Evolutionary conservation across 1,140 invertebrate species (phyloP).

Genomic region (Bombus haemorrhoidalis): DNA sequence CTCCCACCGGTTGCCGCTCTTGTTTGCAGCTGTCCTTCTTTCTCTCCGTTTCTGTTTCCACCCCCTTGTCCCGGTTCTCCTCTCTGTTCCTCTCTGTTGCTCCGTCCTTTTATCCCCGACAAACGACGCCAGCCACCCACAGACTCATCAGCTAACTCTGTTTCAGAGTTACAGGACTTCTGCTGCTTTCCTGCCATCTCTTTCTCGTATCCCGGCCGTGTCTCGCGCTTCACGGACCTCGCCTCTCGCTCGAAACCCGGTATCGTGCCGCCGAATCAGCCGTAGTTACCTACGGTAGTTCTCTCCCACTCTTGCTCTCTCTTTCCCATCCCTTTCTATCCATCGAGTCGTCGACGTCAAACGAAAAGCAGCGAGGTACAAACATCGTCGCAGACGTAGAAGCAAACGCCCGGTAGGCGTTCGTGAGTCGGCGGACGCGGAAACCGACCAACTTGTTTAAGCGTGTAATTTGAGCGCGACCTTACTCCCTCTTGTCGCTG

Average conservation of each 20-base stretch:
- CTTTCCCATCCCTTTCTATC: slow-evolving; percentile 33
- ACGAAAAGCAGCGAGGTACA: slow-evolving; percentile 76
- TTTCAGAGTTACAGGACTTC: slow-evolving; percentile 78
- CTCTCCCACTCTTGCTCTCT: not conserved
- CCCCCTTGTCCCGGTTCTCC: not conserved
- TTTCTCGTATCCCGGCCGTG: slow-evolving; percentile 46
- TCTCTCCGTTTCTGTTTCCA: slow-evolving; percentile 33
- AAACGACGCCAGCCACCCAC: slow-evolving; percentile 77
- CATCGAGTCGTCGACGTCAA: slow-evolving; percentile 71
- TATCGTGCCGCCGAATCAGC: slow-evolving; percentile 78
- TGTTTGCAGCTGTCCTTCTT: slow-evolving; percentile 22
- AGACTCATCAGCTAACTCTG: slow-evolving; percentile 82
- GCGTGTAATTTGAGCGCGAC: slow-evolving; percentile 50
- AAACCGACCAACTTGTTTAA: slow-evolving; percentile 63
- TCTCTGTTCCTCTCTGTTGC: slow-evolving; percentile 9
- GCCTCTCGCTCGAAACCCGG: slow-evolving; percentile 17
- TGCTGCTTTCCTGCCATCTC: slow-evolving; percentile 19
- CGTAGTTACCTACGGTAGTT: slow-evolving; percentile 78
- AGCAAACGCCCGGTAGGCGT: slow-evolving; percentile 30
- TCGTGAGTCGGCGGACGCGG: slow-evolving; percentile 10
- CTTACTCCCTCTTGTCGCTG: not conserved
- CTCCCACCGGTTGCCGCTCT: slow-evolving; percentile 26
- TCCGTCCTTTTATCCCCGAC: slow-evolving; percentile 66
- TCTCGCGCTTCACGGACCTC: slow-evolving; percentile 45
- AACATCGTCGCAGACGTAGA: slow-evolving; percentile 69